phyloP scores from a whole-genome alignment of 2,888 invertebrate genomes.

The Deilephila elpenor region DNA sequence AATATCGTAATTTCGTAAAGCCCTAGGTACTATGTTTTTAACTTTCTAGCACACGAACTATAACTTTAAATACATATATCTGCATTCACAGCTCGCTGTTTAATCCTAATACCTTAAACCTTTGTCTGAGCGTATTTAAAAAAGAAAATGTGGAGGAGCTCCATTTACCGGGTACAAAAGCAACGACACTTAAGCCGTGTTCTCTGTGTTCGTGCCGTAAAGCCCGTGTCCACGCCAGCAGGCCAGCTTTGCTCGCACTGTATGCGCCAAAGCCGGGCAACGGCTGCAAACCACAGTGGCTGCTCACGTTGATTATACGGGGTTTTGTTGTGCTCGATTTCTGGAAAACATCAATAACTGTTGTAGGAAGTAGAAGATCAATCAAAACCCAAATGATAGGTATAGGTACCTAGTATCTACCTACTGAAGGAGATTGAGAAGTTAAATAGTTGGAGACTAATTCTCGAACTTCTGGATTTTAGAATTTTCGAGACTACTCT shows the following conservation, averaged over 20 bases:
- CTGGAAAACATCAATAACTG: constrained; percentile 44
- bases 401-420: too few species aligned
- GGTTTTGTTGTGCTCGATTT: constrained; percentile 61
- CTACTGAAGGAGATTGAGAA: too few species aligned
- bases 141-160: constrained; percentile 4
- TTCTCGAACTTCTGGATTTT: too few species aligned
- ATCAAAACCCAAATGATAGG: too few species aligned
- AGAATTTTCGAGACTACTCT: too few species aligned
- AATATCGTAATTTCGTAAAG: too few species aligned
- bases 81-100: neutral
- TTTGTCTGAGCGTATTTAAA: constrained; percentile 8
- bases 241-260: constrained; percentile 92
- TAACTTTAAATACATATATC: neutral
- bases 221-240: constrained; percentile 89
- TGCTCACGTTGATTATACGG: constrained; percentile 91
- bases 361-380: neutral
- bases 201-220: constrained; percentile 89
- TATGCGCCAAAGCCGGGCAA: constrained; percentile 91
- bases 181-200: constrained; percentile 89
- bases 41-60: neutral
- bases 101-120: constrained; percentile 2
- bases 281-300: constrained; percentile 90
- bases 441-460: too few species aligned
- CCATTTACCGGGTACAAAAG: constrained; percentile 89
- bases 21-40: neutral